Evolutionary conservation across 2,797 vertebrate species (phyloP).

Genomic region (Peromyscus eremicus): DNA sequence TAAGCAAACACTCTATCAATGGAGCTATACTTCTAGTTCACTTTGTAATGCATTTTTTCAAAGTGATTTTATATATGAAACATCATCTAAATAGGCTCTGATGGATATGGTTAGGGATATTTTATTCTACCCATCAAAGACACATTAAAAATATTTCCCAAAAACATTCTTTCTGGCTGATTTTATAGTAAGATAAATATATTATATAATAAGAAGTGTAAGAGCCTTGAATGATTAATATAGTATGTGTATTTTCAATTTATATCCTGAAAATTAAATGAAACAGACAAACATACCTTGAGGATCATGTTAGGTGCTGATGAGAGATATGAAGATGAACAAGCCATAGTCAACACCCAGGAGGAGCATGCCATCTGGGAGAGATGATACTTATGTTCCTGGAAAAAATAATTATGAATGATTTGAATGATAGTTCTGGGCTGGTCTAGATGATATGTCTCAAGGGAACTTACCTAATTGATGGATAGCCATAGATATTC

Average conservation of each 20-base stretch:
- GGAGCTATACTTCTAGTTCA: too few species aligned
- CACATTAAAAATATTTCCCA: background rate
- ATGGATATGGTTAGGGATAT: background rate
- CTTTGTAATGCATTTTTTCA: background rate
- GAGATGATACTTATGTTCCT: background rate
- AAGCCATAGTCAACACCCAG: accelerated
- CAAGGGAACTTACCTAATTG: background rate
- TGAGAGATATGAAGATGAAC: conserved; percentile 15
- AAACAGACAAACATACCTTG: conserved; percentile 33
- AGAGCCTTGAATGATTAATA: conserved; percentile 45
- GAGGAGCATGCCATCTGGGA: background rate
- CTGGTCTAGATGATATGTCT: background rate
- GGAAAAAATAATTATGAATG: conserved; percentile 50
- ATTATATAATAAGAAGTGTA: background rate
- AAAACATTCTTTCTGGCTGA: conserved; percentile 1
- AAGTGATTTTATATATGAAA: background rate
- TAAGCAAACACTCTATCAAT: background rate
- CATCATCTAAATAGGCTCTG: background rate
- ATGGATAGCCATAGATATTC: background rate
- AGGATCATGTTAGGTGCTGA: background rate
- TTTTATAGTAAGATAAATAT: conserved; percentile 58
- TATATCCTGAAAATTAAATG: conserved; percentile 64
- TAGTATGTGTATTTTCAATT: conserved; percentile 51
- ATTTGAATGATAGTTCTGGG: conserved; percentile 33
- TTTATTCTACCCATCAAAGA: background rate